phyloP scores from a whole-genome alignment of 2,888 invertebrate species.

The Campoplex nolae region DNA sequence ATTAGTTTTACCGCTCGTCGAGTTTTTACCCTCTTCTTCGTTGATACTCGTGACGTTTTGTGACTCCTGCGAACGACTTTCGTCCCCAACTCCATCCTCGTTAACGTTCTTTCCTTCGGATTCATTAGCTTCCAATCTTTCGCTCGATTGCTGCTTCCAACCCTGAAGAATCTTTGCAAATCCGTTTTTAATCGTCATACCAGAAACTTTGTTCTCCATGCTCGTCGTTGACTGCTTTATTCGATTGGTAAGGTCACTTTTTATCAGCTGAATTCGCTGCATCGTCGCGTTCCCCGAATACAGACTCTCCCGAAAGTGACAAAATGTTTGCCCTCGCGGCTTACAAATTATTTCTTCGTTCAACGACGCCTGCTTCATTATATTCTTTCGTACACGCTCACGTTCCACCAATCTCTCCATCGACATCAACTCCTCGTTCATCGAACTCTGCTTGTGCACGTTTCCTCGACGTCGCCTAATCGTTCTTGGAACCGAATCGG shows the following conservation, averaged over 20 bases:
- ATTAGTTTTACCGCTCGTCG: neutral
- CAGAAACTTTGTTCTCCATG: constrained; percentile 91
- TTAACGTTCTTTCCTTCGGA: neutral
- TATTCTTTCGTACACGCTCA: constrained; percentile 92
- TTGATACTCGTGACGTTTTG: neutral
- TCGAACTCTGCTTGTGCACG: constrained; percentile 92
- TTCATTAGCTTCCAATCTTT: constrained; percentile 23
- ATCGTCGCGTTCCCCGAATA: constrained; percentile 89
- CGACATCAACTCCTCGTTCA: constrained; percentile 96
- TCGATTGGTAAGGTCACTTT: constrained; percentile 93
- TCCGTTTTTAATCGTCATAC: constrained; percentile 89
- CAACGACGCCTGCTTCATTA: constrained; percentile 95
- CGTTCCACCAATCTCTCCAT: constrained; percentile 94
- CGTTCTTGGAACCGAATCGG: neutral
- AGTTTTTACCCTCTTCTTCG: neutral
- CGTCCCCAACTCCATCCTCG: neutral
- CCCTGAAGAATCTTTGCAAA: constrained; percentile 94
- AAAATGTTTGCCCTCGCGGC: constrained; percentile 86
- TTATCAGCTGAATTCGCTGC: constrained; percentile 90
- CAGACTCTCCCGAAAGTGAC: constrained; percentile 90
- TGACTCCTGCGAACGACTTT: neutral
- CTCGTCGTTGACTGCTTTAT: constrained; percentile 93
- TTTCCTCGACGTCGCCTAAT: constrained; percentile 26
- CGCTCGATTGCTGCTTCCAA: constrained; percentile 73
- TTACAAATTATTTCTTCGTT: constrained; percentile 94